Evolutionary conservation across 2,888 invertebrate genomes (phyloP), one percentile per base, ranked within the genome.

Genomic region (Dasysyrphus tricinctus): DNA sequence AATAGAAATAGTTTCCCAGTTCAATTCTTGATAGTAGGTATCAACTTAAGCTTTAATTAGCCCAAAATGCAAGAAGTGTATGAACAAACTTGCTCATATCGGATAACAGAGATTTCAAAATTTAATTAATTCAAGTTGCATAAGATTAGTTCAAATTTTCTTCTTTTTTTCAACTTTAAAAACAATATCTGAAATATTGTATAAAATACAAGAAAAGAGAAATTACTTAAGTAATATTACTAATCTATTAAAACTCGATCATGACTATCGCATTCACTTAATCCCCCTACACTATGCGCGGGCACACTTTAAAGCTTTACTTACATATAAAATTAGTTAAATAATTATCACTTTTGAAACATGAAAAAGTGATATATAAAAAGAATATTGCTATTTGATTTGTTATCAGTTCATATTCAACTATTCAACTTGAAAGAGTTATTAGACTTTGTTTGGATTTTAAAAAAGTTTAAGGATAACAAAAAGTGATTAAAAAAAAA

Each of bases 291-390:
- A 73, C 19, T 77, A 24, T 24, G 69, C 70, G 72, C 24, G 24
- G 24, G 51, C 32, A 76, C 16, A 19, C 14, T 49, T 74, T 29
- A 37, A 24, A 47, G 47, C 73, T 85, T 86, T 65, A 56, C 57
- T 75, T 67, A 56, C 57, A 72, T 67, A 44, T 75, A 54, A 78
- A 86, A 86, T 86, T 82, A 86, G 82, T 82, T 12, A 82, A 82
- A 75, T 49, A 79, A 82, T 86, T 86, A 86, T 75, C 86, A 86
- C 82, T 24, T 86, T 74, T 11, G 9, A 69, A 56, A 56, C 39
- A 51, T 70, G 70, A 24, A 63, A 44, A 69, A 39, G 42, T 74
- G 34, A 85, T 78, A 81, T 85, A 85, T 85, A 85, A 85, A 80
- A 85, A 85, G 85, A 57, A 78, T 54, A 65, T 63, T 56, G 42